Conservation (phyloP, 2,888 invertebrate species). For the Nemoura dubitans region DNA sequence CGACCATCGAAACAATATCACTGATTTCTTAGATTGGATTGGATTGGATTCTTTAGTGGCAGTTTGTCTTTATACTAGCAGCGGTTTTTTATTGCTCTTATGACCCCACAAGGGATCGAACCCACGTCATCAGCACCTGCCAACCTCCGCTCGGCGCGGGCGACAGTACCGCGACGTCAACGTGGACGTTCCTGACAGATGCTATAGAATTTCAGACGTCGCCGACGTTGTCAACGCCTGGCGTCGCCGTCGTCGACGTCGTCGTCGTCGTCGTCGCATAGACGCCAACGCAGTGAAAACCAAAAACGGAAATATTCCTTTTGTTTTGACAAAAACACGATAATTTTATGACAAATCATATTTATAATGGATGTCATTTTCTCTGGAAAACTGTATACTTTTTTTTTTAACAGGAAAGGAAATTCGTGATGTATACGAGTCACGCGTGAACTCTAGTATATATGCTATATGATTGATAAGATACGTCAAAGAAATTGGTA, state of each 20-base stretch:
- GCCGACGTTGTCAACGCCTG: not conserved
- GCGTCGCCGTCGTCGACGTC: not conserved
- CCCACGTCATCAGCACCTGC: slow-evolving; percentile 40
- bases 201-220: slow-evolving; percentile 12
- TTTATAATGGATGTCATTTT: not conserved
- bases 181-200: slow-evolving; percentile 22
- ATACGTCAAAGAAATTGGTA: not conserved
- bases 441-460: not conserved
- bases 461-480: not conserved
- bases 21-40: slow-evolving; percentile 27
- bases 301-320: not conserved
- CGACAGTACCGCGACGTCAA: slow-evolving; percentile 8
- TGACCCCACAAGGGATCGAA: slow-evolving; percentile 28
- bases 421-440: not conserved
- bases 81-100: slow-evolving; percentile 40
- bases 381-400: not conserved
- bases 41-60: slow-evolving; percentile 33
- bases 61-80: slow-evolving; percentile 27
- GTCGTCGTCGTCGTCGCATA: not conserved
- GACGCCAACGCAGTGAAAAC: not conserved
- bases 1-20: slow-evolving; percentile 25
- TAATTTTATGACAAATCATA: slow-evolving; percentile 1
- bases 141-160: slow-evolving; percentile 28
- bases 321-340: not conserved
- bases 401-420: not conserved